A percentile compares a stretch with the other conserved stretches of the same genome.
Evolutionary conservation across 2,797 vertebrate species (phyloP).

Genomic region (Eidolon dupreanum): DNA sequence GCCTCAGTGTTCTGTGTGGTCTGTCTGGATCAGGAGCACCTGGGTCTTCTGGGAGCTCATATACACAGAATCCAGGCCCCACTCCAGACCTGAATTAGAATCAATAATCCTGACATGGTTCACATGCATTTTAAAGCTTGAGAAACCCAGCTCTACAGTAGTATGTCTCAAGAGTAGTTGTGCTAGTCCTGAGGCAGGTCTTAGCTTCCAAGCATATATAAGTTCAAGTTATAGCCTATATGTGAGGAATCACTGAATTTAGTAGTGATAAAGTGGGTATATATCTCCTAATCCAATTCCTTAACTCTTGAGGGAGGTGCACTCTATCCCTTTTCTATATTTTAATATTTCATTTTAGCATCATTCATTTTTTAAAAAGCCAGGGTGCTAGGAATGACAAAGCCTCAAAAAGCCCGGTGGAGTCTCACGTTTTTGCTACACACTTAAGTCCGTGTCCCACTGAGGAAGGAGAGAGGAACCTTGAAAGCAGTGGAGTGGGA

Average conservation of each 20-base stretch:
- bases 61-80: neutral
- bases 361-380: slow-evolving; percentile 5
- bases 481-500: neutral
- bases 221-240: neutral
- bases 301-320: neutral
- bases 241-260: neutral
- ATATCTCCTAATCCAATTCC: neutral
- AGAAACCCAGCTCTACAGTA: neutral
- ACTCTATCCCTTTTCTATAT: neutral
- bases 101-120: neutral
- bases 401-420: neutral
- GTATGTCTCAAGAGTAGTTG: neutral
- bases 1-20: neutral
- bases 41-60: neutral
- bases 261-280: neutral
- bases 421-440: neutral
- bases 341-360: neutral
- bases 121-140: neutral
- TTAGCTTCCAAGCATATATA: neutral
- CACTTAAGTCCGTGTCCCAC: neutral
- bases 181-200: neutral
- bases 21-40: neutral
- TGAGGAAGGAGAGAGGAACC: neutral
- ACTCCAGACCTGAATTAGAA: slow-evolving; percentile 18
- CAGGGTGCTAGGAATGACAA: neutral